Percentiles rank a stretch among this genome's conserved stretches.
Conservation (phyloP, 2,888 invertebrate species). For the Hirtodrosophila trivittata region DNA sequence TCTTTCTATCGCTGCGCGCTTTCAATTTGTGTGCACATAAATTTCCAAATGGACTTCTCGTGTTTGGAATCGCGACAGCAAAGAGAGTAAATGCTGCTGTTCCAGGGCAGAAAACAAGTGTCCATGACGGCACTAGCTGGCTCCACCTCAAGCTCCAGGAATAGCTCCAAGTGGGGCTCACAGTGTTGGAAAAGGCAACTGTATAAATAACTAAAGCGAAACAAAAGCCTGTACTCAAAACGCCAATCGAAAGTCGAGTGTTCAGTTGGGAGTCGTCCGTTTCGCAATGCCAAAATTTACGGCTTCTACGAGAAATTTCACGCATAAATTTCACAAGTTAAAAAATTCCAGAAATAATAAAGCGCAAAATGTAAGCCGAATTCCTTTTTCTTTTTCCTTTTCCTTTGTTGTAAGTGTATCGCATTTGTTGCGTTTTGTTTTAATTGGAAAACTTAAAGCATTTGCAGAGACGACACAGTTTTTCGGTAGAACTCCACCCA, state of each 20-base stretch:
- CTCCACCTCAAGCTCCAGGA: not conserved
- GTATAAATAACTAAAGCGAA: constrained; percentile 65
- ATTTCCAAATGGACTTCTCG: constrained; percentile 77
- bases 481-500: constrained; percentile 1
- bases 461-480: constrained; percentile 45
- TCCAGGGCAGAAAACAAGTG: constrained; percentile 56
- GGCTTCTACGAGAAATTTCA: constrained; percentile 35
- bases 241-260: constrained; percentile 61
- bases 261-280: constrained; percentile 27
- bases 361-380: constrained; percentile 38
- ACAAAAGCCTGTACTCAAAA: constrained; percentile 43
- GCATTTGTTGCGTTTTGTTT: constrained; percentile 48
- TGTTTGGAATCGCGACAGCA: constrained; percentile 61
- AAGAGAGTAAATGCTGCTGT: constrained; percentile 39
- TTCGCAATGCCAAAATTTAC: constrained; percentile 53
- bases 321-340: constrained; percentile 44
- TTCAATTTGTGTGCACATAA: constrained; percentile 78
- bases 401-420: constrained; percentile 10
- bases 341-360: constrained; percentile 44
- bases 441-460: constrained; percentile 64
- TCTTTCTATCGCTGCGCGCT: constrained; percentile 46
- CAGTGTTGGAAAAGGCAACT: constrained; percentile 54
- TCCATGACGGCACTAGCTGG: constrained; percentile 40
- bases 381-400: constrained; percentile 25
- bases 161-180: constrained; percentile 32